These are phyloP conservation scores for Epizoanthus rinbou DNA, from an alignment of 92 coral and sea anemone species.

Conservation along the genomic window DNA sequence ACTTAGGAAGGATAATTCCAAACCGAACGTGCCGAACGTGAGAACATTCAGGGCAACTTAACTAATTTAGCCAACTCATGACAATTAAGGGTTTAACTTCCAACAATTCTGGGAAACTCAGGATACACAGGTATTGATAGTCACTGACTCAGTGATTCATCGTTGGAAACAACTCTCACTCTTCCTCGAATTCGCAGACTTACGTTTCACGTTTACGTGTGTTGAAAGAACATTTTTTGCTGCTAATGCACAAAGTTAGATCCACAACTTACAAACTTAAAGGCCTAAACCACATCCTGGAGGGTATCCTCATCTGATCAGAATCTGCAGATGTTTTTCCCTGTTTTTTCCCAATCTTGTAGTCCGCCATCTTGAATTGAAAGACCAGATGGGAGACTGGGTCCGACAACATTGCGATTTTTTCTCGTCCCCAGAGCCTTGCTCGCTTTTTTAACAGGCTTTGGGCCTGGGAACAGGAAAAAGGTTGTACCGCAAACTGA, in stretches of 20 bases:
- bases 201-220: background rate
- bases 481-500: too few species aligned
- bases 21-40: too few species aligned
- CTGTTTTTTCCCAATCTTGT: background rate
- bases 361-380: conserved; percentile 19
- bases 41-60: too few species aligned
- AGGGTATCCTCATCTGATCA: background rate
- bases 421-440: too few species aligned
- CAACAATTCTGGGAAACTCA: too few species aligned
- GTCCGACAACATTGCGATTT: background rate
- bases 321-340: background rate
- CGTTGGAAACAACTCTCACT: background rate
- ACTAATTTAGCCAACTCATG: too few species aligned
- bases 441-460: too few species aligned
- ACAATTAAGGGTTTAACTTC: too few species aligned
- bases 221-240: background rate
- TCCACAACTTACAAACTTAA: conserved; percentile 35
- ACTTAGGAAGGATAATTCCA: too few species aligned
- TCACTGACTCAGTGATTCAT: conserved; percentile 13
- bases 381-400: background rate
- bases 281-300: conserved; percentile 17
- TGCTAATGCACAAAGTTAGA: background rate
- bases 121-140: conserved; percentile 34
- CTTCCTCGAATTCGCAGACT: background rate
- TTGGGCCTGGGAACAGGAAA: too few species aligned